Evolutionary conservation across 53 echinoderm and acorn worm genomes (phyloP), one percentile per base, ranked within the genome.

Genomic region (Arbacia lixula): DNA sequence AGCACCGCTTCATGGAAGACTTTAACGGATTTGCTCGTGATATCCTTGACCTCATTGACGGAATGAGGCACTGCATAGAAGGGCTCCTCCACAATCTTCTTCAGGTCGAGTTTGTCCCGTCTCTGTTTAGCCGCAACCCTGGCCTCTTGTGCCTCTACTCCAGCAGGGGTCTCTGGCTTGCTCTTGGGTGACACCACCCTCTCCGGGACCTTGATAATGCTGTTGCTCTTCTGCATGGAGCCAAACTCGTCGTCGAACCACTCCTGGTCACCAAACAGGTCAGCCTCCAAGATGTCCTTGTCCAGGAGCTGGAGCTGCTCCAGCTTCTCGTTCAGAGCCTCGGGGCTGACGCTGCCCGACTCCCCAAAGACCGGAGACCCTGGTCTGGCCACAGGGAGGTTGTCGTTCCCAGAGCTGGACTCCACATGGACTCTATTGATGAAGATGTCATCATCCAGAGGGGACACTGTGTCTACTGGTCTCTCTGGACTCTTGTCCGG

Each of bases 161-260:
- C 76, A 4, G 75, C 58, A 17, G 82, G 46, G 21, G 57, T 77
- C 40, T 76, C 60, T 72, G 50, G 53, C 22, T 61, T 71, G 30
- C 34, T 32, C 35, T 74, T 34, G 22, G 39, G 60, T 3, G 79
- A 60, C 58, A 26, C 26, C 39, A 58, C 24, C 29, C 96, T 84
- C 71, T 83, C 84, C 19, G 98, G 98, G 19, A 97, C 98, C 69
- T 94, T 90, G 4, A 97, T 94, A 86, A 94, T 92, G 32, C 92
- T 92, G 9, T 97, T 91, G 79, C 92, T 92, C 68, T 93, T 94
- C 25, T 93, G 88, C 98, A 97, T 97, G 14, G 94, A 92, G 54
- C 90, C 89, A 74, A 97, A 94, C 36, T 97, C 98, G 50, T 94
- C 94, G 57, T 97, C 98, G 46, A 97, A 97, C 98, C 98, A 97